Percentiles rank a stretch among this genome's conserved stretches.
Evolutionary conservation across 2,113 vertebrate species (phyloP).

Genomic region (Caranx melampygus): DNA sequence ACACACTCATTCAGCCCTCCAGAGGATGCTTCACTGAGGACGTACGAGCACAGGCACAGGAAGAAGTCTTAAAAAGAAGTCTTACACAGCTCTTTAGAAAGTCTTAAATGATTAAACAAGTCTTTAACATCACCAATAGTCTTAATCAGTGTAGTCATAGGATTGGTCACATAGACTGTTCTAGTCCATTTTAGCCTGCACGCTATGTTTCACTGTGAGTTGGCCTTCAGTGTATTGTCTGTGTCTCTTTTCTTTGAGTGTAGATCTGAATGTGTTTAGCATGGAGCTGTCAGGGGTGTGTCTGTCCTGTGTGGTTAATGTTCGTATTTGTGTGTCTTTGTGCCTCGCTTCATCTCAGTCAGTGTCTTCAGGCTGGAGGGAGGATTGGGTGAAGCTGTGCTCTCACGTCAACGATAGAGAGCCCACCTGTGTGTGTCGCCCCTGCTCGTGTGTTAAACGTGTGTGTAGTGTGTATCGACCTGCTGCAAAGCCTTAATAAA

Average conservation of each 20-base stretch:
- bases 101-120: conserved; percentile 48
- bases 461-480: conserved; percentile 37
- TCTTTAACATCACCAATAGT: conserved; percentile 66
- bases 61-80: conserved; percentile 48
- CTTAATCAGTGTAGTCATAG: conserved; percentile 44
- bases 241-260: background rate
- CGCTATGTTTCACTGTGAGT: background rate
- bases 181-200: background rate
- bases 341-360: background rate
- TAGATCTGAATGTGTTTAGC: background rate
- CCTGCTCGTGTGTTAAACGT: conserved; percentile 40
- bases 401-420: conserved; percentile 80
- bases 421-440: conserved; percentile 62
- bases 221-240: background rate
- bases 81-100: conserved; percentile 9
- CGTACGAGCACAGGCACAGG: conserved; percentile 6
- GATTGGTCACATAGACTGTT: background rate
- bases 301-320: conserved; percentile 6
- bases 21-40: conserved; percentile 16
- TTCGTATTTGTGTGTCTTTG: background rate
- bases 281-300: background rate
- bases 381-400: conserved; percentile 53
- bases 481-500: conserved; percentile 71
- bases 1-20: conserved; percentile 40
- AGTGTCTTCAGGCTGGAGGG: conserved; percentile 20